A percentile compares a stretch with the other conserved stretches of the same genome.
phyloP scores from a whole-genome alignment of 2,888 invertebrate genomes.

The Falcaria lacertinaria region DNA sequence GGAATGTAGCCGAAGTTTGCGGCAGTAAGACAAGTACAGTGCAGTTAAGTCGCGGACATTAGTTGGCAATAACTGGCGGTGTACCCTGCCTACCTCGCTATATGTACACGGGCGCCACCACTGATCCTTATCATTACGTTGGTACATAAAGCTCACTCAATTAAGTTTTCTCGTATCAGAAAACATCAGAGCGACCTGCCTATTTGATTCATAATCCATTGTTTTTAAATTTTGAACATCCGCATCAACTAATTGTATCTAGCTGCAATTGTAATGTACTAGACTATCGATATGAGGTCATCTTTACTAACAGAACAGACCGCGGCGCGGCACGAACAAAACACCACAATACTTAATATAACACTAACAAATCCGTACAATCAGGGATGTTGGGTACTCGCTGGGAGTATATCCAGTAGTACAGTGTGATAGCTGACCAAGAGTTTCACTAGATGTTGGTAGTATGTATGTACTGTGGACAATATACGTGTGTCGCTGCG shows the following conservation, averaged over 20 bases:
- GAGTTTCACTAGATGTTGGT: no score
- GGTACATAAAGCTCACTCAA: no score
- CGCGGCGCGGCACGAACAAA: background rate
- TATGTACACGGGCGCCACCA: background rate
- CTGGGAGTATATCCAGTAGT: no score
- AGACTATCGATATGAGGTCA: conserved; percentile 1
- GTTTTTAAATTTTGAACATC: no score
- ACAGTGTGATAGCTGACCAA: no score
- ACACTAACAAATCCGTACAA: no score
- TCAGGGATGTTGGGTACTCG: no score
- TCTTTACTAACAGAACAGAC: background rate
- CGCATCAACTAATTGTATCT: background rate
- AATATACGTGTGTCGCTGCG: conserved; percentile 3
- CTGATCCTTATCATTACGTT: background rate
- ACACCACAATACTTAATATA: no score
- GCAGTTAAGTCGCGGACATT: background rate
- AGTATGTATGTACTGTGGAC: no score
- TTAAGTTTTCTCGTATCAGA: background rate
- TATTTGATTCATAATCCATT: no score
- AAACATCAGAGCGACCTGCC: background rate
- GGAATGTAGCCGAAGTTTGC: background rate
- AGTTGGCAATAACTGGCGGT: conserved; percentile 4
- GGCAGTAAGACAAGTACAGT: background rate
- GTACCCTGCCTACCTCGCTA: conserved; percentile 1
- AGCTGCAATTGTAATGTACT: background rate